These are phyloP conservation scores for Drosophila guanche DNA, from an alignment of 1,140 invertebrate genomes.

Conservation along the genomic window DNA sequence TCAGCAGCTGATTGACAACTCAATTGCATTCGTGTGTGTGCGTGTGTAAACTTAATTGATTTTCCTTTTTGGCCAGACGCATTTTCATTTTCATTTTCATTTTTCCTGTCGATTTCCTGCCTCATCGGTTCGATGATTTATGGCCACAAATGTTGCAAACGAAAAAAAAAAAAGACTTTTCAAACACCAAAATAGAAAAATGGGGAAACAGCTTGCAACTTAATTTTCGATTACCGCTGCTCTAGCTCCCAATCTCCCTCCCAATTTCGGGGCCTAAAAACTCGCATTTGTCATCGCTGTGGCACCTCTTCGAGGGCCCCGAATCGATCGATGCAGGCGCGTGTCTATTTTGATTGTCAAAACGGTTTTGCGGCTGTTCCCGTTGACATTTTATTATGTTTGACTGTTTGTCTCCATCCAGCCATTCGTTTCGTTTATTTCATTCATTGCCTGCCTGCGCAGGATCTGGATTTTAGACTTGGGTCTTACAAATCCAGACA, in stretches of 20 bases:
- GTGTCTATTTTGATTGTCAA: conserved; percentile 74
- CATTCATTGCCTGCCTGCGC: conserved; percentile 9
- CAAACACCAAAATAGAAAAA: conserved; percentile 65
- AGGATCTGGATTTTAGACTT: conserved; percentile 41
- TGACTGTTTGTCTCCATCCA: conserved; percentile 61
- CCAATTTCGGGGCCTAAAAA: conserved; percentile 42
- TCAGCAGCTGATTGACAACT: conserved; percentile 78
- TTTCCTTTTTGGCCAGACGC: conserved; percentile 29
- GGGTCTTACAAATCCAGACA: conserved; percentile 19
- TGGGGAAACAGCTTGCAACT: conserved; percentile 43
- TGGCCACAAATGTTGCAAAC: conserved; percentile 67
- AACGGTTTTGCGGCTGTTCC: conserved; percentile 74
- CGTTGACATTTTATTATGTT: conserved; percentile 80
- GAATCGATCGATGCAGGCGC: conserved; percentile 48
- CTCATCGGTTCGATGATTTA: conserved; percentile 62
- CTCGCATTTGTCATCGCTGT: conserved; percentile 67
- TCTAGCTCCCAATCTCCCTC: neutral
- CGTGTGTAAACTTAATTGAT: conserved; percentile 71
- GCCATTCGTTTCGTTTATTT: too few species aligned
- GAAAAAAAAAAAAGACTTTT: conserved; percentile 46
- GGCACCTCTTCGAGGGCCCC: neutral
- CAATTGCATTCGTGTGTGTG: conserved; percentile 47
- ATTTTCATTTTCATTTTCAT: conserved; percentile 23
- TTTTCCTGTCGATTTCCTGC: conserved; percentile 30
- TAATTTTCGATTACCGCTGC: conserved; percentile 63